Conservation (phyloP, 2,797 vertebrate genomes). For the Centroberyx gerrardi region DNA sequence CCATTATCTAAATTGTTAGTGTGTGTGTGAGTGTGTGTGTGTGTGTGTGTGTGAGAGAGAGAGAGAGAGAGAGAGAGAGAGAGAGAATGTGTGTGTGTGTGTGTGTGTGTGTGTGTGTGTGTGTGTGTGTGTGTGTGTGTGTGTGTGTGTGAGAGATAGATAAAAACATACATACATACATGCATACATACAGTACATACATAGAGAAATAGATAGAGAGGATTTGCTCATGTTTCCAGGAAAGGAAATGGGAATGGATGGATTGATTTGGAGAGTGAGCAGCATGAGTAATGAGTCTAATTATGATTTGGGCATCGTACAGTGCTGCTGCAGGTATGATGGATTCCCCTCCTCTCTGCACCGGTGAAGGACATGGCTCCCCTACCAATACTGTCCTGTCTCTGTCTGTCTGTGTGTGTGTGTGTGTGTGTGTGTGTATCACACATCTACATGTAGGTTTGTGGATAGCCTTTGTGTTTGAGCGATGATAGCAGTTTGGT, state of each 20-base stretch:
- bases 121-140: background rate
- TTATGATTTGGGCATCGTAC: constrained; percentile 75
- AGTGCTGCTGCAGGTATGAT: constrained; percentile 72
- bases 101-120: constrained; percentile 4
- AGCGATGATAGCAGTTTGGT: constrained; percentile 36
- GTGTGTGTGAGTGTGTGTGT: background rate
- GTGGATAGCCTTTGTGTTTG: constrained; percentile 31
- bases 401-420: constrained; percentile 21
- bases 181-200: background rate
- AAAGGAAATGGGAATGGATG: constrained; percentile 67
- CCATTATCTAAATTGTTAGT: constrained; percentile 15
- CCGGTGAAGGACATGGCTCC: constrained; percentile 70
- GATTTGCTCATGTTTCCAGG: constrained; percentile 34
- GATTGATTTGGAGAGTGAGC: constrained; percentile 66
- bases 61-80: background rate
- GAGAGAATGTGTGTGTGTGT: background rate
- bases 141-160: background rate
- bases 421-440: constrained; percentile 13
- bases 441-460: constrained; percentile 13
- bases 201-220: constrained; percentile 28
- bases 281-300: constrained; percentile 84
- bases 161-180: background rate
- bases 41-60: background rate
- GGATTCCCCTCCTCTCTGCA: constrained; percentile 68
- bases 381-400: constrained; percentile 13